These are phyloP conservation scores for Oxytorus armatus DNA, from an alignment of 2,888 invertebrate species.

Conservation along the genomic window DNA sequence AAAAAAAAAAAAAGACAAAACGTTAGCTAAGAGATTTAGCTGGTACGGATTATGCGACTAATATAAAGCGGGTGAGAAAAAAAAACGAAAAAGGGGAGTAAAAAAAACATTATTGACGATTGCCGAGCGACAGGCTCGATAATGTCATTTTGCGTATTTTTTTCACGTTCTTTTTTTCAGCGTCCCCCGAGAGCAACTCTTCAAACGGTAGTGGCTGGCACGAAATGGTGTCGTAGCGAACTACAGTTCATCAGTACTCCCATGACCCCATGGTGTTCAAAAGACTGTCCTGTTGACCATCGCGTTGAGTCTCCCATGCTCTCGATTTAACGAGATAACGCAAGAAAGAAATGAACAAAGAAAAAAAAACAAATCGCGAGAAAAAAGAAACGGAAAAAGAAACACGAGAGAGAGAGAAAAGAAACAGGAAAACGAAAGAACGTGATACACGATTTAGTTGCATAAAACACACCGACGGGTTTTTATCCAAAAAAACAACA, in stretches of 20 bases:
- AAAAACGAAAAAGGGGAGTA: constrained; percentile 9
- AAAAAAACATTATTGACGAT: constrained; percentile 9
- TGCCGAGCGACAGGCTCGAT: constrained; percentile 15
- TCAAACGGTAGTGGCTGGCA: constrained; percentile 86
- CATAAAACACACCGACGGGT: too few species aligned
- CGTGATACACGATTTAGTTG: too few species aligned
- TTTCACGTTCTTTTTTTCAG: constrained; percentile 80
- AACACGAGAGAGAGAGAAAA: constrained; percentile 1
- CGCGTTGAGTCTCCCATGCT: constrained; percentile 79
- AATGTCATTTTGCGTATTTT: constrained; percentile 52
- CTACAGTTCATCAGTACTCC: constrained; percentile 81
- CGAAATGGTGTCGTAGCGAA: constrained; percentile 87
- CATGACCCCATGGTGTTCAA: constrained; percentile 84
- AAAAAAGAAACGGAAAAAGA: constrained; percentile 12
- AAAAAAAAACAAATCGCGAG: constrained; percentile 17
- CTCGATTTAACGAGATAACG: constrained; percentile 60
- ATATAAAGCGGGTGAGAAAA: constrained; percentile 43
- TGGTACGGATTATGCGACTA: constrained; percentile 40
- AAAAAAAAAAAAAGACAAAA: constrained; percentile 21
- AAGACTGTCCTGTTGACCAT: constrained; percentile 84
- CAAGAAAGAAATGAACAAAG: constrained; percentile 1
- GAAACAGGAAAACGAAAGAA: background rate
- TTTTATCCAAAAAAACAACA: too few species aligned
- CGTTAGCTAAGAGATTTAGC: constrained; percentile 45
- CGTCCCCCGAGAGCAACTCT: constrained; percentile 84